Conservation (phyloP, 2,113 vertebrate genomes). For the Rhynchomys soricoides region DNA sequence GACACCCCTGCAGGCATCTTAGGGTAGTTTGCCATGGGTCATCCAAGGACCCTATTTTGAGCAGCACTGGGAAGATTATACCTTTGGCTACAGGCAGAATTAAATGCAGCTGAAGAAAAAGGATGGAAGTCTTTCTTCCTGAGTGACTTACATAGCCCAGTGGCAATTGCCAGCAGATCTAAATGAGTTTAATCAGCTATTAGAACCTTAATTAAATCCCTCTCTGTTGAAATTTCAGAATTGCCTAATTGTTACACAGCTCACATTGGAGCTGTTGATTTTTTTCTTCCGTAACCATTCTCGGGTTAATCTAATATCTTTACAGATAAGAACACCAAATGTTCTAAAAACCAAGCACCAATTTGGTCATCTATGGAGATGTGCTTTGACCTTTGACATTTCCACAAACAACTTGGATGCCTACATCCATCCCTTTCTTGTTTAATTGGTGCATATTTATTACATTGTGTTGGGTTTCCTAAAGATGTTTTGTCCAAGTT, state of each 20-base stretch:
- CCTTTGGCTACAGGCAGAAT: background rate
- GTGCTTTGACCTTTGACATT: background rate
- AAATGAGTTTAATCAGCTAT: conserved; percentile 81
- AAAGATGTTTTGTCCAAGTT: background rate
- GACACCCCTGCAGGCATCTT: background rate
- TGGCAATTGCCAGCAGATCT: conserved; percentile 71
- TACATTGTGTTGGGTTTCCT: background rate
- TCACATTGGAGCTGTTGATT: conserved; percentile 62
- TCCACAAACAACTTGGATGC: background rate
- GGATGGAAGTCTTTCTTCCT: conserved; percentile 52
- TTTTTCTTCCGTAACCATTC: conserved; percentile 47
- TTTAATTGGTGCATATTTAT: background rate
- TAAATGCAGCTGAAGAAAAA: background rate
- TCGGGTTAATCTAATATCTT: conserved; percentile 65
- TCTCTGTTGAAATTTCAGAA: conserved; percentile 81
- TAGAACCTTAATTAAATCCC: conserved; percentile 82
- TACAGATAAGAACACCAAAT: background rate
- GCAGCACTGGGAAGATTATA: background rate
- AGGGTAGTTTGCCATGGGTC: background rate
- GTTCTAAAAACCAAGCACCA: background rate
- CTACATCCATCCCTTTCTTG: background rate
- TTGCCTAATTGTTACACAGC: conserved; percentile 78
- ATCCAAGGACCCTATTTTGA: background rate
- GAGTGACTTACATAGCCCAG: conserved; percentile 74
- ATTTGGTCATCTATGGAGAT: background rate